These are phyloP conservation scores for Chelon labrosus DNA, from an alignment of 2,797 vertebrate species.

Conservation along the genomic window DNA sequence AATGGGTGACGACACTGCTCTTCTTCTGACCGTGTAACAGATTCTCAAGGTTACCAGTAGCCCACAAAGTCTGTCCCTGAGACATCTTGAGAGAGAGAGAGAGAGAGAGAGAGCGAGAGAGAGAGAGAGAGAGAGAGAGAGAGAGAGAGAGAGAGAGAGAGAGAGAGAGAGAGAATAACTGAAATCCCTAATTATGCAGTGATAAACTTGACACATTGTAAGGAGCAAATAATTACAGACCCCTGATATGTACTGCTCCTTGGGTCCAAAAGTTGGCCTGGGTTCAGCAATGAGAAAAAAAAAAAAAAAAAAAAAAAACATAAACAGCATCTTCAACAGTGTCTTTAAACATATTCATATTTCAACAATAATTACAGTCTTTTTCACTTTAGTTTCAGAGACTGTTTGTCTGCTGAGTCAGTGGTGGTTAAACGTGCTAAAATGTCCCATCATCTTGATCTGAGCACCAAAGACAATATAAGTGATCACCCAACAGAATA, in stretches of 20 bases:
- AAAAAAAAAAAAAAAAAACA: slow-evolving; percentile 34
- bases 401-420: slow-evolving; percentile 56
- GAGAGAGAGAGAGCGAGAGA: slow-evolving; percentile 5
- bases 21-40: slow-evolving; percentile 64
- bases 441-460: slow-evolving; percentile 58
- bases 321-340: slow-evolving; percentile 84
- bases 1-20: slow-evolving; percentile 51
- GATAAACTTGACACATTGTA: slow-evolving; percentile 74
- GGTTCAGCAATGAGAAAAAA: slow-evolving; percentile 64
- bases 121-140: no score
- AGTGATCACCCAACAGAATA: slow-evolving; percentile 64
- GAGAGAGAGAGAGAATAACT: slow-evolving; percentile 51
- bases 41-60: slow-evolving; percentile 82
- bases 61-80: slow-evolving; percentile 80
- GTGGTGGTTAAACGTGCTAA: slow-evolving; percentile 56
- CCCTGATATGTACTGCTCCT: slow-evolving; percentile 82
- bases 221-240: slow-evolving; percentile 73
- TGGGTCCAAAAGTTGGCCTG: slow-evolving; percentile 72
- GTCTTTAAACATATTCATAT: slow-evolving; percentile 82
- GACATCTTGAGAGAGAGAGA: slow-evolving; percentile 68
- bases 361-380: slow-evolving; percentile 79
- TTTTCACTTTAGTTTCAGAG: slow-evolving; percentile 58
- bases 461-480: slow-evolving; percentile 68
- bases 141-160: no score
- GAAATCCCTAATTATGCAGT: slow-evolving; percentile 73